Base-by-base conservation (phyloP, 2,113 vertebrate genomes). In the Nettapus auritus region DNA sequence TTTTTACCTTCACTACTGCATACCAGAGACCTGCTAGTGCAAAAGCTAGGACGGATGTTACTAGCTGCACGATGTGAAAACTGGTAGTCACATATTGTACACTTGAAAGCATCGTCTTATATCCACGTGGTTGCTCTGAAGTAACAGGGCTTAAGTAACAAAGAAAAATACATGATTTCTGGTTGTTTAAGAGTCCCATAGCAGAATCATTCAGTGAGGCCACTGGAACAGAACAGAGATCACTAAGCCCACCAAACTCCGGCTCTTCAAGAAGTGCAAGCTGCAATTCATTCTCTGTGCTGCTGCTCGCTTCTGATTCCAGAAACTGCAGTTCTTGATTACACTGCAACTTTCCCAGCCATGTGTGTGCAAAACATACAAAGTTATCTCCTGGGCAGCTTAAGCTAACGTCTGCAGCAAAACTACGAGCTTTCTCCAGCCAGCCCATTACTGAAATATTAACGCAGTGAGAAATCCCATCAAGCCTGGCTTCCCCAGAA, bases 301-400 rank as follows among this genome's bases (percentile, higher is more conserved):
- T 86, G 50, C 89, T 44, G 18, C 68, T 95, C 60, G 15, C 46
- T 80, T 94, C 89, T 40, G 89, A 73, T 48, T 92, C 92, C 82
- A 96, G 90, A 90, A 95, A 42, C 40, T 59, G 50, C 42, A 25
- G 31, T 10, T 59, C 88, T 71, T 84, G 76, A 63, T 60, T 44
- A 70, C 22, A 29, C n/a, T 26, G 70, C 34, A 79, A 75, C 70
- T 92, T 92, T 55, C 80, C 90, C 53, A 93, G 75, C 90, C 96
- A 97, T 57, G 88, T 89, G 21, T 91, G 88, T 93, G 97, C 95
- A 97, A 97, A 97, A 70, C 38, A 40, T 73, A 86, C 34, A 50
- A 57, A 63, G 38, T 66, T 88, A 55, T 96, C 94, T 87, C 80
- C 76, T 31, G 33, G 29, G 66, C 20, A 53, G 89, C 52, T 44